These are phyloP conservation scores for Sphaeramia orbicularis DNA, from an alignment of 2,797 vertebrate genomes.

Conservation along the genomic window DNA sequence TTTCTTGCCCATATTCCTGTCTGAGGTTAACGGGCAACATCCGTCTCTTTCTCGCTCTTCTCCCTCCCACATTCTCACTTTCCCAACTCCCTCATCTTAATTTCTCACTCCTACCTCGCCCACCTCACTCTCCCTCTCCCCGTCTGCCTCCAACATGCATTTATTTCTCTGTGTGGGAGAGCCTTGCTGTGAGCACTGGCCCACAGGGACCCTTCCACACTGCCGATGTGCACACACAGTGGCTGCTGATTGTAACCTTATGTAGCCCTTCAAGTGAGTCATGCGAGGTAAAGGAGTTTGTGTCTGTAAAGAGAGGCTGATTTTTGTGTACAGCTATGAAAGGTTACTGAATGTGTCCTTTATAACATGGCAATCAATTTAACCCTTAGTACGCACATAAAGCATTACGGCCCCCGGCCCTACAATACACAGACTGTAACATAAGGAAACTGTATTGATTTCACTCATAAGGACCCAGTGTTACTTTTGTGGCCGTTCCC, in stretches of 20 bases:
- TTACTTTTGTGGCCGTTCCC: no score
- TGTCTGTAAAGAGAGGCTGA: conserved; percentile 16
- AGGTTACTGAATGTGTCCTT: conserved; percentile 49
- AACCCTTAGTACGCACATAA: conserved; percentile 34
- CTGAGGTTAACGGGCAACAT: conserved; percentile 78
- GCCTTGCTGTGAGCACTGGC: conserved; percentile 38
- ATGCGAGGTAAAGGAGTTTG: conserved; percentile 46
- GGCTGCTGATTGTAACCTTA: conserved; percentile 69
- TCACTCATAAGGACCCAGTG: no score
- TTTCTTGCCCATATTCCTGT: conserved; percentile 78
- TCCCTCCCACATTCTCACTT: conserved; percentile 48
- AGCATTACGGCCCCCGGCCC: conserved; percentile 26
- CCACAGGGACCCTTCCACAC: conserved; percentile 67
- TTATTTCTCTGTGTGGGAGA: conserved; percentile 61
- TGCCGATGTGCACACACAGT: conserved; percentile 52
- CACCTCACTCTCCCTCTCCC: conserved; percentile 25
- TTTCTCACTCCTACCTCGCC: conserved; percentile 44
- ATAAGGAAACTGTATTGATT: no score
- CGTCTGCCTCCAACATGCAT: conserved; percentile 49
- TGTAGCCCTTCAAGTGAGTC: conserved; percentile 58
- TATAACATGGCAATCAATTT: conserved; percentile 49
- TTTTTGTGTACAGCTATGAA: conserved; percentile 28
- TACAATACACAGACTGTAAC: no score
- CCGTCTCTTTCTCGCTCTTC: conserved; percentile 55
- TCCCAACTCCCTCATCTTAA: conserved; percentile 31